A percentile compares a stretch with the other conserved stretches of the same genome.
Evolutionary conservation across 2,797 vertebrate genomes (phyloP).

Genomic region (Sebastes iracundus): DNA sequence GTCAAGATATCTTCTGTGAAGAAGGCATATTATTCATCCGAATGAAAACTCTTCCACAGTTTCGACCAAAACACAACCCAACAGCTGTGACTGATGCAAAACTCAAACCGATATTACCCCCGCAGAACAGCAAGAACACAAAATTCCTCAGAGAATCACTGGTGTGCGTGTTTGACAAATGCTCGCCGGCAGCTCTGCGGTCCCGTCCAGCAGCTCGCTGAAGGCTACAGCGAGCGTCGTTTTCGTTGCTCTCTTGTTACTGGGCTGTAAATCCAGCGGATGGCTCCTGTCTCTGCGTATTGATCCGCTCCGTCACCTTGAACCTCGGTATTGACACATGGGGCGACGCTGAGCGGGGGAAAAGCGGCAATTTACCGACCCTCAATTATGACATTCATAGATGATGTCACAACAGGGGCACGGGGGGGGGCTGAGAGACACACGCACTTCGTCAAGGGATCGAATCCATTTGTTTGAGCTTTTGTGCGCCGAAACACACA

Average conservation of each 20-base stretch:
- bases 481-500: slow-evolving; percentile 17
- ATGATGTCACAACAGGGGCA: slow-evolving; percentile 93
- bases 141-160: slow-evolving; percentile 60
- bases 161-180: slow-evolving; percentile 64
- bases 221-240: slow-evolving; percentile 91
- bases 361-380: slow-evolving; percentile 90
- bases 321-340: slow-evolving; percentile 99
- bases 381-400: slow-evolving; percentile 99
- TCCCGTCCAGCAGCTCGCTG: slow-evolving; percentile 80
- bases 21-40: slow-evolving; percentile 4
- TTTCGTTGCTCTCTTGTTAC: slow-evolving; percentile 97
- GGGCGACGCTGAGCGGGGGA: slow-evolving; percentile 85
- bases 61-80: not conserved
- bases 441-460: slow-evolving; percentile 51
- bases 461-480: slow-evolving; percentile 72
- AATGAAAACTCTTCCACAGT: slow-evolving; percentile 13
- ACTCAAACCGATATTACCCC: slow-evolving; percentile 13
- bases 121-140: slow-evolving; percentile 33
- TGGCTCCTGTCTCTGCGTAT: slow-evolving; percentile 97
- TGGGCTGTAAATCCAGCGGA: slow-evolving; percentile 99
- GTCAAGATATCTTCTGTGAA: not conserved
- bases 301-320: slow-evolving; percentile 98
- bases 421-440: slow-evolving; percentile 58
- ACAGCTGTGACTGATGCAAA: slow-evolving; percentile 24
- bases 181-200: slow-evolving; percentile 79